These are phyloP conservation scores for Poliocrania exsul DNA, from an alignment of 2,797 vertebrate genomes.

Conservation along the genomic window DNA sequence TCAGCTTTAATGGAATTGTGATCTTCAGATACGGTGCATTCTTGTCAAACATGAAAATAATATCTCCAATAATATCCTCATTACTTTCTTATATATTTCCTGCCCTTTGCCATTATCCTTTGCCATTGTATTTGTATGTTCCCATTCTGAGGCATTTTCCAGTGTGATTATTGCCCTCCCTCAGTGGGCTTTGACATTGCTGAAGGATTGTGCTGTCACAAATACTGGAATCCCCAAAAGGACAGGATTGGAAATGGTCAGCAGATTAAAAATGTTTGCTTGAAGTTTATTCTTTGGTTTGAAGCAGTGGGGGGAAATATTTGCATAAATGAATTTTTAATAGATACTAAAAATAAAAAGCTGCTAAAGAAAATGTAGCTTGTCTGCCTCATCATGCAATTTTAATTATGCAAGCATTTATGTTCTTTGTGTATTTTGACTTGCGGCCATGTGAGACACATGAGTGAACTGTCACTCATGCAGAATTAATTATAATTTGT, in stretches of 20 bases:
- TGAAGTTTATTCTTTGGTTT: slow-evolving; percentile 25
- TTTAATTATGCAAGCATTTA: slow-evolving; percentile 44
- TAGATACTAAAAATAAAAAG: slow-evolving; percentile 39
- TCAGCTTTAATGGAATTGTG: not conserved
- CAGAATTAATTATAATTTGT: slow-evolving; percentile 41
- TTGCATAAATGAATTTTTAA: slow-evolving; percentile 48
- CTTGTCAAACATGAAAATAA: not conserved
- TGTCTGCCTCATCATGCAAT: not conserved
- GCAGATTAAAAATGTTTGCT: not conserved
- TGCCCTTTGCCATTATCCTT: not conserved
- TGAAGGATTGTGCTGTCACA: not conserved
- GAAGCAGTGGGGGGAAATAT: not conserved
- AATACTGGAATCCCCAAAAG: not conserved
- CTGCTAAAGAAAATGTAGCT: slow-evolving; percentile 19
- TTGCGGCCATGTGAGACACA: slow-evolving; percentile 37
- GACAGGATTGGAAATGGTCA: not conserved
- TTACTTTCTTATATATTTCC: not conserved
- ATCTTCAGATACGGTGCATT: not conserved
- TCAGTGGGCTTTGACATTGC: not conserved
- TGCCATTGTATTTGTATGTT: not conserved
- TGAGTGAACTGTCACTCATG: slow-evolving; percentile 47
- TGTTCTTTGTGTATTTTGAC: slow-evolving; percentile 44
- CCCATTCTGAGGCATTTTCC: not conserved
- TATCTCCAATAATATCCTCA: not conserved
- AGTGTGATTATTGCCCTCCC: not conserved